Evolutionary conservation across 2,797 vertebrate genomes (phyloP).

Genomic region (Galago senegalensis): DNA sequence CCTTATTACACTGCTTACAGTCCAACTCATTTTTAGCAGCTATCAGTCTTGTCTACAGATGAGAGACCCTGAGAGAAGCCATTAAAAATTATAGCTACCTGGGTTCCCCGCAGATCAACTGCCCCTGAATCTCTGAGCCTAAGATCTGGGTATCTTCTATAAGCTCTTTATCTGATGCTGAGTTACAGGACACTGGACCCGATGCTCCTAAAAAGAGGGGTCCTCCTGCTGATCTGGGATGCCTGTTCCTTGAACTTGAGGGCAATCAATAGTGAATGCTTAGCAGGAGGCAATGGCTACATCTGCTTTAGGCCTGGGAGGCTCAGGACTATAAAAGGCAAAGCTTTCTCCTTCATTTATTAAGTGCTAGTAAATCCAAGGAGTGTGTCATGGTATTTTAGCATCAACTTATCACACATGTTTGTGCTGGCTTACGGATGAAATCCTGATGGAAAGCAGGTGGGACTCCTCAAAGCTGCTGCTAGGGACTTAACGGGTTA

Average conservation of each 20-base stretch:
- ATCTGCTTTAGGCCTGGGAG: constrained; percentile 77
- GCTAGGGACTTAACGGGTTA: constrained; percentile 67
- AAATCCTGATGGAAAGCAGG: constrained; percentile 84
- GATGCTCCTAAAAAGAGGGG: neutral
- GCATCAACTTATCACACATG: constrained; percentile 84
- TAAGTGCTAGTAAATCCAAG: constrained; percentile 84
- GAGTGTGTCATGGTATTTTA: constrained; percentile 86
- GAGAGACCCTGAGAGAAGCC: neutral
- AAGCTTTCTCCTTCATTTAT: constrained; percentile 88
- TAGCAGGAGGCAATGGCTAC: constrained; percentile 72
- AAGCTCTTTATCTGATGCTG: neutral
- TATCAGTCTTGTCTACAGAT: neutral
- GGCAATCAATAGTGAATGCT: constrained; percentile 74
- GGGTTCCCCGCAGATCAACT: neutral
- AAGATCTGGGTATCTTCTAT: neutral
- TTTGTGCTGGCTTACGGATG: constrained; percentile 81
- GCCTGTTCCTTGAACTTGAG: constrained; percentile 43
- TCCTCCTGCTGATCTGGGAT: neutral
- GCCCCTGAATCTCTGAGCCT: neutral
- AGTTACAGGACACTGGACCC: neutral
- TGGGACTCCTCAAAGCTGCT: constrained; percentile 57
- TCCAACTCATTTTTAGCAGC: neutral
- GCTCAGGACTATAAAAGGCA: constrained; percentile 89
- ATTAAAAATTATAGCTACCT: neutral
- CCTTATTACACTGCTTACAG: neutral